Evolutionary conservation across 1,140 invertebrate species (phyloP).

Genomic region (Drosophila sucinea): DNA sequence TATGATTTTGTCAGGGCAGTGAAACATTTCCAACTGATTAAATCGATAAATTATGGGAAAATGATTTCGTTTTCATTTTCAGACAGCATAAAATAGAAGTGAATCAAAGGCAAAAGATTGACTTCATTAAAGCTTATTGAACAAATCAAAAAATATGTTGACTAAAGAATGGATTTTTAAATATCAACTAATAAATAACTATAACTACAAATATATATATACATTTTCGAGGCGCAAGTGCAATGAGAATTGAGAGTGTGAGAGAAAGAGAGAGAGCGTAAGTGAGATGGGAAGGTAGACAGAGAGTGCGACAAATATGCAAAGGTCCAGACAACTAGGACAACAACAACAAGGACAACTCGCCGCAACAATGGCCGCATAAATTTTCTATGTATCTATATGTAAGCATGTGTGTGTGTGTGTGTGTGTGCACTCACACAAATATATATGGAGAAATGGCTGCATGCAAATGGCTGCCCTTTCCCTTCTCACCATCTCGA

Average conservation of each 20-base stretch:
- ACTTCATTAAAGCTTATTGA: constrained; percentile 66
- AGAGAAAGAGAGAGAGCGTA: constrained; percentile 21
- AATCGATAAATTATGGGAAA: constrained; percentile 79
- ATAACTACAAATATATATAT: not conserved
- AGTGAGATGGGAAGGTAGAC: constrained; percentile 41
- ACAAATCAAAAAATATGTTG: constrained; percentile 35
- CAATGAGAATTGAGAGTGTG: constrained; percentile 29
- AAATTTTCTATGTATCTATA: constrained; percentile 72
- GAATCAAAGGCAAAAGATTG: constrained; percentile 27
- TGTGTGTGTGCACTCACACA: constrained; percentile 20
- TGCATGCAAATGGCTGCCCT: constrained; percentile 36
- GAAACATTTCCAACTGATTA: constrained; percentile 80
- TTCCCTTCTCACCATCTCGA: not conserved
- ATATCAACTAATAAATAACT: constrained; percentile 47
- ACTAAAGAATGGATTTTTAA: constrained; percentile 47
- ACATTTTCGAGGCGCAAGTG: constrained; percentile 48
- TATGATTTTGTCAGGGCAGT: constrained; percentile 78
- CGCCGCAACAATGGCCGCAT: constrained; percentile 79
- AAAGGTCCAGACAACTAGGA: constrained; percentile 75
- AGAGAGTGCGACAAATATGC: constrained; percentile 76
- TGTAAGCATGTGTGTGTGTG: constrained; percentile 25
- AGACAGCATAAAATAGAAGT: constrained; percentile 46
- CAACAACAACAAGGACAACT: constrained; percentile 69
- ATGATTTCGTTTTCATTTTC: constrained; percentile 59
- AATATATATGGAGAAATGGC: constrained; percentile 49